A percentile compares a stretch with the other conserved stretches of the same genome.
Evolutionary conservation across 23 tunicate genomes (phyloP).

Genomic region (Halocynthia roretzi): DNA sequence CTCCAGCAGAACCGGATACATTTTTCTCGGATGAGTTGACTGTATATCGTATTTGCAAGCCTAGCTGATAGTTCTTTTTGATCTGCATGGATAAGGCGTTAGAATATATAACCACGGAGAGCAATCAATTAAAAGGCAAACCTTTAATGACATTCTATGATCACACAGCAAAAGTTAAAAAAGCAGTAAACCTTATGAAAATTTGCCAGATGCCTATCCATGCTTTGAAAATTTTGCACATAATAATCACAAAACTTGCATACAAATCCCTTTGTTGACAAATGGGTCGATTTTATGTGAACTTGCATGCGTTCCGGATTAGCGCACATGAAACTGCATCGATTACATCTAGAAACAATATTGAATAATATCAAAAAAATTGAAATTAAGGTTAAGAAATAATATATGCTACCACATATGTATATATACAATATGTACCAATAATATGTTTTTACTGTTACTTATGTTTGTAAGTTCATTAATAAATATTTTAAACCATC

Average conservation of each 20-base stretch:
- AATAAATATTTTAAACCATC: no score
- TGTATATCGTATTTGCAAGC: conserved; percentile 10
- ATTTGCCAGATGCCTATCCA: neutral
- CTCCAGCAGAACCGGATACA: neutral
- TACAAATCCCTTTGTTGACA: conserved; percentile 4
- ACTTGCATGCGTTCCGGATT: conserved; percentile 7
- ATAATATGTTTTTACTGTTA: no score
- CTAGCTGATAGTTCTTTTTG: conserved; percentile 4
- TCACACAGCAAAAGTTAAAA: neutral
- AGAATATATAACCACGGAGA: neutral
- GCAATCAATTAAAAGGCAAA: neutral
- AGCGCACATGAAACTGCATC: neutral
- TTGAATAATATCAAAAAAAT: no score
- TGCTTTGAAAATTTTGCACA: neutral
- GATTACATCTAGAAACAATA: neutral
- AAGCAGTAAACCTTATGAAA: conserved; percentile 3
- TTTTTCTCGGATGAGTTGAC: neutral
- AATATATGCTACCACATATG: no score
- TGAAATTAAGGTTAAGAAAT: no score
- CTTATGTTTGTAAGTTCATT: no score
- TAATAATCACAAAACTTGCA: neutral
- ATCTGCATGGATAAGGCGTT: neutral
- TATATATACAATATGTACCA: no score
- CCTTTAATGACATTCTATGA: neutral
- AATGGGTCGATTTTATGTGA: conserved; percentile 6